Conservation (phyloP, 2,113 vertebrate genomes). For the Coreoperca whiteheadi region DNA sequence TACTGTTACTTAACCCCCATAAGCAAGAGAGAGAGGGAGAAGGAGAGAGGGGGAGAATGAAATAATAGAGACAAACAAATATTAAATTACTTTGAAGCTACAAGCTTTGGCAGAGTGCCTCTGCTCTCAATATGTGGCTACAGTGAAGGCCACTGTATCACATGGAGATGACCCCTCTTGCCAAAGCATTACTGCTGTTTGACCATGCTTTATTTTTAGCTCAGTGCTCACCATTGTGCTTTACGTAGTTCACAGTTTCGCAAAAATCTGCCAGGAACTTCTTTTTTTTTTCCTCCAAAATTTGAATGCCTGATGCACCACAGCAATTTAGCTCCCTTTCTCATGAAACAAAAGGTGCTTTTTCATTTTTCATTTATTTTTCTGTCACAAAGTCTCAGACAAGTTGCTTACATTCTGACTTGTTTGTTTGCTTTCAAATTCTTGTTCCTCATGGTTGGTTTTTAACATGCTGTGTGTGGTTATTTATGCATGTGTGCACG, state of each 20-base stretch:
- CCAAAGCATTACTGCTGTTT: conserved; percentile 82
- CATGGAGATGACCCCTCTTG: conserved; percentile 80
- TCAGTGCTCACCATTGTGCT: conserved; percentile 78
- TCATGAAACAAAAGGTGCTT: conserved; percentile 61
- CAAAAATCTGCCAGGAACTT: conserved; percentile 78
- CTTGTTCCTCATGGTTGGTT: conserved; percentile 66
- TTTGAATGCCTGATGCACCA: conserved; percentile 44
- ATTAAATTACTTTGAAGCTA: conserved; percentile 85
- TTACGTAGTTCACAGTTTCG: conserved; percentile 80
- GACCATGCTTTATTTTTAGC: conserved; percentile 88
- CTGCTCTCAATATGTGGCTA: conserved; percentile 63
- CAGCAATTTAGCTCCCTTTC: conserved; percentile 65
- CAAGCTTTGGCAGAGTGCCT: conserved; percentile 78
- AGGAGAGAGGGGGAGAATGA: conserved; percentile 57
- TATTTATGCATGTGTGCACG: conserved; percentile 68
- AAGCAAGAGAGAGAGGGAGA: conserved; percentile 48
- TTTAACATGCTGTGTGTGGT: conserved; percentile 65
- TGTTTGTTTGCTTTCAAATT: conserved; percentile 78
- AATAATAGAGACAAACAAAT: conserved; percentile 84
- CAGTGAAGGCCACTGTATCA: conserved; percentile 68
- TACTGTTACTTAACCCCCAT: conserved; percentile 84
- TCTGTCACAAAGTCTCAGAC: conserved; percentile 59
- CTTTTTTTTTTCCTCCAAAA: conserved; percentile 37
- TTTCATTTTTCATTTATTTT: conserved; percentile 58
- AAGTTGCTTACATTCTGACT: conserved; percentile 75